Base-by-base conservation (phyloP, 1,140 invertebrate species). In the Hestina assimilis region DNA sequence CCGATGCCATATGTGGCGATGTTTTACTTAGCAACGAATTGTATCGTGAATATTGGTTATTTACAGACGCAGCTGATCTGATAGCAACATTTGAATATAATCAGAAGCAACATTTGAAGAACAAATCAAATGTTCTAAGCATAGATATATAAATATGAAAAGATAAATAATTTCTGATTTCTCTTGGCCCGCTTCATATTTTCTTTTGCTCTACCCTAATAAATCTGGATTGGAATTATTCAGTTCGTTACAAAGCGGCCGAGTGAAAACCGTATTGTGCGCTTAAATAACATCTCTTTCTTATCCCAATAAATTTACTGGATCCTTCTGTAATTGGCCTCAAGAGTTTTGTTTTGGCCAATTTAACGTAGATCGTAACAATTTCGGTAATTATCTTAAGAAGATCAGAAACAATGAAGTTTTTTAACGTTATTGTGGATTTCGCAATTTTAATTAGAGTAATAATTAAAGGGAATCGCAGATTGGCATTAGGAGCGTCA, bases 191-290 rank as follows among this genome's bases (percentile, higher is more conserved):
- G 41, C 23, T 6, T 52, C 29, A 19, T 19, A 42, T 46, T 52
- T 58, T 45, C 41, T 59, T 43, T 59, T 15, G 11, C 29, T 17
- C 20, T 33, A 40, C 17, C 55, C 26, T 28, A 51, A 61, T 60
- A 48, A 65, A 57, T 60, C 20, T 28, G 21, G 24, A 56, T 60
- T 33, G 51, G 33, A 65, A 66, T 66, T 57, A 61, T 57, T 51
- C 53, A 60, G 24, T 48, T 33, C 45, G 21, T 46, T 33, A 35
- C 43, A 43, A 51, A 55, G 53, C 28, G 33, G 11, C 7, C 23
- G 23, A 41, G 24, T 24, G 28, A 43, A 43, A 40, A 42, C 17
- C 48, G 29, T 59, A 41, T 59, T 59, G 38, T 45, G 9, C 19
- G 12, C 26, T 31, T 50, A 61, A 55, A 55, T 38, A 55, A 61